Base-by-base conservation (phyloP, 2,797 vertebrate genomes). In the Aphelocoma californica region DNA sequence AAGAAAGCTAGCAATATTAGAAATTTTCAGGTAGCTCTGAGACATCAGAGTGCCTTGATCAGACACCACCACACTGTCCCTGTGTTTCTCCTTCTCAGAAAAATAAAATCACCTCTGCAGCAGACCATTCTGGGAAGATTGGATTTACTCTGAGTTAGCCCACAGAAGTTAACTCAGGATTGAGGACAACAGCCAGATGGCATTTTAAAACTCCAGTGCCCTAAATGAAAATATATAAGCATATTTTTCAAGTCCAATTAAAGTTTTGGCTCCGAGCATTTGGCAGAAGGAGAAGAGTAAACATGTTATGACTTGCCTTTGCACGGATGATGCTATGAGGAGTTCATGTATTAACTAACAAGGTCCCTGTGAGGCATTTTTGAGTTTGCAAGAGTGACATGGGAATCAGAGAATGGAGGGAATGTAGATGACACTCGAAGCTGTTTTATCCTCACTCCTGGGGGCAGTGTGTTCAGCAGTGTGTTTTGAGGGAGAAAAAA, bases 201-300 rank as follows among this genome's bases (percentile, higher is more conserved):
- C 29, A 74, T 28, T 31, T 87, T 81, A 67, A 88, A 78, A 81
- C 74, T 85, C 74, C 70, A 81, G 73, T 47, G 82, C 61, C 61
- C 79, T 32, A 61, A 66, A 83, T 67, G 75, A 66, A 91, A 90
- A 91, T 13, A 62, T 12, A 40, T 17, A 60, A 89, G 51, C 58
- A 44, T 75, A 26, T 54, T 88, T 96, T 95, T 80, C n/a, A 96
- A 85, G 62, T 86, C 45, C 75, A 73, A 45, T 93, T 94, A 93
- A 95, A 44, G 65, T 56, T 78, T 80, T 90, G 75, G 70, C 94
- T 83, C 51, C 1, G 21, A 90, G 32, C 9, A 6, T 13, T 50
- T 69, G 45, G 58, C 38, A 79, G 77, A 24, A 71, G 45, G 72
- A 79, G n/a, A 54, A 40, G 14, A 64, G 19, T 51, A 66, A 57